Percentiles rank a stretch among this genome's conserved stretches.
These are phyloP conservation scores for Drosophila seguyi DNA, from an alignment of 1,140 invertebrate genomes.

Conservation along the genomic window DNA sequence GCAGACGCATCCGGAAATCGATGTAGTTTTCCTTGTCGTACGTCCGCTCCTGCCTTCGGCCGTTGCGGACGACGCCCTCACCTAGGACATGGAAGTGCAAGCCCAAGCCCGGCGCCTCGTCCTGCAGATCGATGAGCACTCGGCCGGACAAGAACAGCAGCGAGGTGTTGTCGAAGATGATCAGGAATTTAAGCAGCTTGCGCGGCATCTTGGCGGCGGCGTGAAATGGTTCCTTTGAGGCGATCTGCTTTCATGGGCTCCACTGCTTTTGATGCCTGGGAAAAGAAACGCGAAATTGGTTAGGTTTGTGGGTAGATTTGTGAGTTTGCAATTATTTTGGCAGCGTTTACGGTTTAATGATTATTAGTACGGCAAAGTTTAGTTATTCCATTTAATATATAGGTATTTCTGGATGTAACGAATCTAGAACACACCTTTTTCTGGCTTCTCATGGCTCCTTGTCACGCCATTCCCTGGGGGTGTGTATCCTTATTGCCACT, in stretches of 20 bases:
- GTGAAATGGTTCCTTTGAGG: background rate
- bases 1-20: conserved; percentile 96
- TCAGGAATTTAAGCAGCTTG: conserved; percentile 96
- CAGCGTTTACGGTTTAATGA: conserved; percentile 36
- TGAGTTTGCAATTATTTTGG: conserved; percentile 26
- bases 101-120: conserved; percentile 95
- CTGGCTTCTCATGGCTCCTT: conserved; percentile 4
- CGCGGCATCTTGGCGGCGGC: conserved; percentile 88
- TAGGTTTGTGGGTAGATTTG: background rate
- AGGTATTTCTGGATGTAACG: conserved; percentile 8
- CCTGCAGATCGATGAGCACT: conserved; percentile 95
- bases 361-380: too few relatives aligned
- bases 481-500: background rate
- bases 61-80: conserved; percentile 94
- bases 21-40: conserved; percentile 98
- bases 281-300: conserved; percentile 17
- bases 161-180: conserved; percentile 97
- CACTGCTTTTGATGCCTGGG: conserved; percentile 1
- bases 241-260: conserved; percentile 17
- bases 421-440: conserved; percentile 18
- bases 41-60: conserved; percentile 91
- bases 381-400: conserved; percentile 4
- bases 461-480: conserved; percentile 19
- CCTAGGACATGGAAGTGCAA: conserved; percentile 97
- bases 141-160: conserved; percentile 95